Base-by-base conservation (phyloP, 2,797 vertebrate species). In the Phyllotis vaccarum region DNA sequence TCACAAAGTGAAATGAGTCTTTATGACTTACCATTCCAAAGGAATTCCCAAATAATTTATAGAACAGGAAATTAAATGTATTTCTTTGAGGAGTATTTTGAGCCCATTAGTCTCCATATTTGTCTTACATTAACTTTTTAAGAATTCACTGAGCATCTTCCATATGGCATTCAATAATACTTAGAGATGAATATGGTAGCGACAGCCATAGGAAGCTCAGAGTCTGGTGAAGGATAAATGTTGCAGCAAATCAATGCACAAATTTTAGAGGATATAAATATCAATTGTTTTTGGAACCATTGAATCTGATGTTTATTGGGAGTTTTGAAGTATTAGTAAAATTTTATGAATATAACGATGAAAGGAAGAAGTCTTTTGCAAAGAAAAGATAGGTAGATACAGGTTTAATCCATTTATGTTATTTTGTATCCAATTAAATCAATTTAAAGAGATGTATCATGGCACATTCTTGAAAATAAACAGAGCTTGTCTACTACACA, bases 1-100 rank as follows among this genome's bases (percentile, higher is more conserved):
- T 93, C 62, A 81, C 88, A 70, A 89, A 79, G 89, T 34, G 19
- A 72, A 96, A 60, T 10, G n/a, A 93, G 60, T 52, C 74, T 97
- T 93, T 90, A 96, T 74, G 70, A 79, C 91, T 5, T 86, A 3
- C 13, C 86, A 70, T 78, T 60, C 49, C 62, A 79, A 81, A 89
- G 52, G 86, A 90, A 90, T 54, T 95, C 12, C 31, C 89, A 87
- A 88, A 85, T 89, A 83, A 93, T 89, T 91, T 27, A 37, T 89
- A 75, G 85, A 86, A 78, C 24, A 68, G 11, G 29, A 79, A 60
- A n/a, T 83, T 68, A 43, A 89, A n/a, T 60, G 16, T 9, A 54
- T 62, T 52, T 79, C 6, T 72, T 96, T 82, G 46, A 75, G 22
- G 43, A 60, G 7, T 49, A n/a, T 54, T n/a, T 68, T 88, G 24